Conservation (phyloP, 1,140 invertebrate genomes). For the Penaeus japonicus region DNA sequence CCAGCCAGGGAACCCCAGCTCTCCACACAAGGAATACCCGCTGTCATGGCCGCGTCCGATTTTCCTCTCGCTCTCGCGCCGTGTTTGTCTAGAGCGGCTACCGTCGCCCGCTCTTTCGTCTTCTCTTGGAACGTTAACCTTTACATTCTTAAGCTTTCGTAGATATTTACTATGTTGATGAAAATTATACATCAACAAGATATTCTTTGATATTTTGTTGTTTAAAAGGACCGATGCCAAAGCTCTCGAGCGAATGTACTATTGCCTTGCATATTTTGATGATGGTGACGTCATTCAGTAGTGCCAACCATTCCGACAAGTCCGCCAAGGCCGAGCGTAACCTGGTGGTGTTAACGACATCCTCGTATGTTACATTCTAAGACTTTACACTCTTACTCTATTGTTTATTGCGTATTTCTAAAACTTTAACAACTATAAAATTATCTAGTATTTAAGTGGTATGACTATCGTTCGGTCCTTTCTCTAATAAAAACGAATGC, state of each 20-base stretch:
- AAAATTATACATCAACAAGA: too few relatives aligned
- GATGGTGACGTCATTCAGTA: slow-evolving; percentile 10
- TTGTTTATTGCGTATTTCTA: too few relatives aligned
- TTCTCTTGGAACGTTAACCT: too few relatives aligned
- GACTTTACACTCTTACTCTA: too few relatives aligned
- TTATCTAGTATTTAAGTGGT: too few relatives aligned
- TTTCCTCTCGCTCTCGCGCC: neutral
- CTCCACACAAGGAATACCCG: slow-evolving; percentile 3
- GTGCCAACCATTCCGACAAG: neutral
- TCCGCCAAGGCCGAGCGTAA: slow-evolving; percentile 17
- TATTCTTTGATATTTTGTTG: too few relatives aligned
- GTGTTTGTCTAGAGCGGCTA: too few relatives aligned
- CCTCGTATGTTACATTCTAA: neutral
- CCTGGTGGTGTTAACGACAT: slow-evolving; percentile 14
- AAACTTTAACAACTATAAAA: too few relatives aligned
- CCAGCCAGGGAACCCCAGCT: neutral
- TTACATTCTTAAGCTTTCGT: neutral
- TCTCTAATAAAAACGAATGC: too few relatives aligned
- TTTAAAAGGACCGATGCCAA: neutral
- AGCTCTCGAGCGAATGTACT: neutral
- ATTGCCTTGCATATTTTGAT: neutral
- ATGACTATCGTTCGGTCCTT: too few relatives aligned
- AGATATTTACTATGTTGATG: neutral
- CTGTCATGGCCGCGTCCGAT: neutral
- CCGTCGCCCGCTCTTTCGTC: too few relatives aligned